Conservation (phyloP, 2,797 vertebrate species). For the Betta splendens region DNA sequence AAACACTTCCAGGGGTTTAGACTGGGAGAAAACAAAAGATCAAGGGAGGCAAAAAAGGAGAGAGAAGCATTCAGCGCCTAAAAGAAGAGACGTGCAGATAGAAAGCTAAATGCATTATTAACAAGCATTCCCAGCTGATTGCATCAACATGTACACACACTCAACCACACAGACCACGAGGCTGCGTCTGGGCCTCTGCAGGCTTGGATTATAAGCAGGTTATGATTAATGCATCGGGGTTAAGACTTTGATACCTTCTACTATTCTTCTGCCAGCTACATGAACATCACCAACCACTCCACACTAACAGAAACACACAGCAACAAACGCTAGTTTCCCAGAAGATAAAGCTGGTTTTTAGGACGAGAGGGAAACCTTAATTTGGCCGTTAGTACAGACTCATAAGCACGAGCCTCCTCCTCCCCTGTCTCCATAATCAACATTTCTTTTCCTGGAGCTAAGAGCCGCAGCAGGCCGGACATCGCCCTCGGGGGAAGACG, state of each 20-base stretch:
- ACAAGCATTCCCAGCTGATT: slow-evolving; percentile 63
- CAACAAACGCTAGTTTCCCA: slow-evolving; percentile 24
- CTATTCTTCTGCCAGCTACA: slow-evolving; percentile 32
- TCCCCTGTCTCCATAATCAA: slow-evolving; percentile 16
- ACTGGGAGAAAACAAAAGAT: background rate
- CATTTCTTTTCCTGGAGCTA: slow-evolving; percentile 37
- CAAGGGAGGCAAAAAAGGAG: background rate
- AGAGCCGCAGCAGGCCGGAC: slow-evolving; percentile 43
- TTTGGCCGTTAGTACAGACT: slow-evolving; percentile 17
- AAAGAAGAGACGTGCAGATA: slow-evolving; percentile 29
- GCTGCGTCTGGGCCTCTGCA: slow-evolving; percentile 65
- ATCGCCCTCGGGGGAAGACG: slow-evolving; percentile 43
- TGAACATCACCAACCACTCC: slow-evolving; percentile 50
- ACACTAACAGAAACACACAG: slow-evolving; percentile 28
- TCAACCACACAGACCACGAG: slow-evolving; percentile 16
- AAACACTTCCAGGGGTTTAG: slow-evolving; percentile 16
- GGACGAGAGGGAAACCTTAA: slow-evolving; percentile 28
- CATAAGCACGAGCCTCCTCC: slow-evolving; percentile 37
- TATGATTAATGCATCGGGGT: slow-evolving; percentile 81
- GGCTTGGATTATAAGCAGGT: slow-evolving; percentile 79
- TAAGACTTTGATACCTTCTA: slow-evolving; percentile 81
- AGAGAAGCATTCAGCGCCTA: slow-evolving; percentile 27
- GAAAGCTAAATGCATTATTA: slow-evolving; percentile 74
- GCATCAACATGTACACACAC: slow-evolving; percentile 4
- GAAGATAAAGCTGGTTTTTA: slow-evolving; percentile 36